Conservation (phyloP, 1,140 invertebrate genomes). For the Mesaphorura yosii region DNA sequence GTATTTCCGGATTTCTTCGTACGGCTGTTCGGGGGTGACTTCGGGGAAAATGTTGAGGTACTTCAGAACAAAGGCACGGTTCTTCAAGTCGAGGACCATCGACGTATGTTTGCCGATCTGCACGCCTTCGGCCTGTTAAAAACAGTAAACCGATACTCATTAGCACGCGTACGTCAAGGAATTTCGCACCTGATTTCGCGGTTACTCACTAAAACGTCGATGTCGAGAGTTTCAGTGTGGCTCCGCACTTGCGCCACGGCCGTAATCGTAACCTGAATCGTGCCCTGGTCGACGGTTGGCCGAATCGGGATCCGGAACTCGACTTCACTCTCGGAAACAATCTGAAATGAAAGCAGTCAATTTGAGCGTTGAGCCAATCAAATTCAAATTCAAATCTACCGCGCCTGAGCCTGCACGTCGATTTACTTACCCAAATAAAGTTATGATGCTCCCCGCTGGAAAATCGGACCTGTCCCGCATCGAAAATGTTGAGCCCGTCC, state of each 20-base stretch:
- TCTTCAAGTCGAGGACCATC: conserved; percentile 47
- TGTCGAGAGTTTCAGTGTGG: conserved; percentile 36
- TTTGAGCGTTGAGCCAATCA: neutral
- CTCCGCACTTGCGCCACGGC: conserved; percentile 44
- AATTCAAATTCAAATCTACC: too few species aligned
- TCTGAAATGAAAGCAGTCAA: conserved; percentile 19
- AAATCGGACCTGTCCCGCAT: conserved; percentile 35
- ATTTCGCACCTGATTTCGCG: too few species aligned
- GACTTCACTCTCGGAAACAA: conserved; percentile 30
- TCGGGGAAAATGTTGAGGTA: conserved; percentile 48
- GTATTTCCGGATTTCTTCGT: conserved; percentile 44
- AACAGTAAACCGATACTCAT: neutral
- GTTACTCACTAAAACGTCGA: conserved; percentile 39
- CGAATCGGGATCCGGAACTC: conserved; percentile 37
- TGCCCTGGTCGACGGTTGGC: conserved; percentile 38
- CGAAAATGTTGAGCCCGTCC: conserved; percentile 44
- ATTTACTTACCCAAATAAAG: conserved; percentile 40
- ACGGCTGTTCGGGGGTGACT: conserved; percentile 47
- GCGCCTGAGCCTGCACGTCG: too few species aligned
- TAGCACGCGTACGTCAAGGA: conserved; percentile 4
- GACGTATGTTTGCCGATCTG: conserved; percentile 48
- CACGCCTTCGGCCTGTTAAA: conserved; percentile 45
- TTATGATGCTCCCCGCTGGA: conserved; percentile 39
- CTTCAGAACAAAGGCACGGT: conserved; percentile 42
- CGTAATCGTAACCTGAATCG: conserved; percentile 42